Evolutionary conservation across 2,113 vertebrate species (phyloP).

Genomic region (Oryzias javanicus): DNA sequence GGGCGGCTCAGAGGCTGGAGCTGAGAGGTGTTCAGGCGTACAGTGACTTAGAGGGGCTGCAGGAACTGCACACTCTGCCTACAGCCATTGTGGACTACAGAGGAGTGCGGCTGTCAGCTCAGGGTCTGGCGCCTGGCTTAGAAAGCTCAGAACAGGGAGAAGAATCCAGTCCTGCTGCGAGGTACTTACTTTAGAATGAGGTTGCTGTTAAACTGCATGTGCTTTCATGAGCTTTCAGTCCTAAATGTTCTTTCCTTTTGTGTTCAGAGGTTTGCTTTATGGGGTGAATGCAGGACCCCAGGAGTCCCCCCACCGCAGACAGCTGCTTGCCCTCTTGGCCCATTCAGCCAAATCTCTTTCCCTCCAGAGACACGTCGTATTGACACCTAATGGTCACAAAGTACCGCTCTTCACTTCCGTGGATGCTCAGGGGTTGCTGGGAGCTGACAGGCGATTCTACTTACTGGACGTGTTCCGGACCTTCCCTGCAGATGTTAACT

Average conservation of each 20-base stretch:
- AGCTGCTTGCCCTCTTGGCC: slow-evolving; percentile 73
- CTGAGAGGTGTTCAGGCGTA: slow-evolving; percentile 77
- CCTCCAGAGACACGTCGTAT: slow-evolving; percentile 73
- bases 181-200: slow-evolving; percentile 24
- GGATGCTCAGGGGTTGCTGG: slow-evolving; percentile 80
- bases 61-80: slow-evolving; percentile 79
- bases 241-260: slow-evolving; percentile 7
- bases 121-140: slow-evolving; percentile 80
- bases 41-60: slow-evolving; percentile 67
- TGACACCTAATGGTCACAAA: slow-evolving; percentile 61
- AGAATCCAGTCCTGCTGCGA: slow-evolving; percentile 45
- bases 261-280: slow-evolving; percentile 74
- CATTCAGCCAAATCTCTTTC: slow-evolving; percentile 72
- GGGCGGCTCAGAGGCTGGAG: slow-evolving; percentile 78
- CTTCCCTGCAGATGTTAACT: slow-evolving; percentile 80
- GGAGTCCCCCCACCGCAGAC: slow-evolving; percentile 71
- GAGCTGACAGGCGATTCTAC: slow-evolving; percentile 81
- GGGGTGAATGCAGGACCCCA: slow-evolving; percentile 72
- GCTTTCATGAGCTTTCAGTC: background rate
- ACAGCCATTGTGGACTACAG: slow-evolving; percentile 81
- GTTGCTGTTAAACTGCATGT: background rate
- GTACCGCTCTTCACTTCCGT: slow-evolving; percentile 78
- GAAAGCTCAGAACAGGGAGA: slow-evolving; percentile 69
- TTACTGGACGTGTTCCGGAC: slow-evolving; percentile 79
- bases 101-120: slow-evolving; percentile 80